Evolutionary conservation across 64 coral and sea anemone genomes (phyloP).

Genomic region (Orbicella faveolata): DNA sequence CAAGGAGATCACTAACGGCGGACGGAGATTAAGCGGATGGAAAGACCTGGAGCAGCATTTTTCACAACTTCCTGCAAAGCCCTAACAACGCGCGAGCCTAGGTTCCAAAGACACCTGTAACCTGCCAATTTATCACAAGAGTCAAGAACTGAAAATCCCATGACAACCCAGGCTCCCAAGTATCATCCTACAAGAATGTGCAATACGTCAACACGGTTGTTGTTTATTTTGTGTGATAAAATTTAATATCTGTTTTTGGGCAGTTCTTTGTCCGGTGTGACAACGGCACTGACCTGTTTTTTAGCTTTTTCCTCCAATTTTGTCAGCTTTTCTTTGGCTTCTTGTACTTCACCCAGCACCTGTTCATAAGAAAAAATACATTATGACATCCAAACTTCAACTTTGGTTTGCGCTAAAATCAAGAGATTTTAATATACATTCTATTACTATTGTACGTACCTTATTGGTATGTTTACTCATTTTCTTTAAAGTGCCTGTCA

Average conservation of each 20-base stretch:
- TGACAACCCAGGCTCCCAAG: no score
- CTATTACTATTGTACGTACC: conserved; percentile 21
- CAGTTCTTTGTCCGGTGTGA: neutral
- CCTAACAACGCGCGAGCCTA: no score
- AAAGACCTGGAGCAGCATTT: neutral
- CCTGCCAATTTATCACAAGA: no score
- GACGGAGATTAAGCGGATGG: neutral
- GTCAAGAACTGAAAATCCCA: no score
- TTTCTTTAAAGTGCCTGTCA: conserved; percentile 73
- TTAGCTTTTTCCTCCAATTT: conserved; percentile 55
- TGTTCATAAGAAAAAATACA: neutral
- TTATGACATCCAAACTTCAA: conserved; percentile 3
- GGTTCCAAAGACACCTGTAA: no score
- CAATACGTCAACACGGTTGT: no score
- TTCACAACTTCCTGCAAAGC: no score
- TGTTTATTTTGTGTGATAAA: no score
- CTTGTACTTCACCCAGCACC: conserved; percentile 49
- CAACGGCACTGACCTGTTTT: conserved; percentile 36
- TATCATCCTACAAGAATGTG: no score
- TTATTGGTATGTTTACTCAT: conserved; percentile 75
- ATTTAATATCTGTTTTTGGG: no score
- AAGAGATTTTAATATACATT: neutral
- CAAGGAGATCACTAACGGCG: neutral
- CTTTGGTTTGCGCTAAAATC: neutral
- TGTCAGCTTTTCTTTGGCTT: conserved; percentile 56